These are phyloP conservation scores for Drosophila eugracilis DNA, from an alignment of 1,140 invertebrate species.

Conservation along the genomic window DNA sequence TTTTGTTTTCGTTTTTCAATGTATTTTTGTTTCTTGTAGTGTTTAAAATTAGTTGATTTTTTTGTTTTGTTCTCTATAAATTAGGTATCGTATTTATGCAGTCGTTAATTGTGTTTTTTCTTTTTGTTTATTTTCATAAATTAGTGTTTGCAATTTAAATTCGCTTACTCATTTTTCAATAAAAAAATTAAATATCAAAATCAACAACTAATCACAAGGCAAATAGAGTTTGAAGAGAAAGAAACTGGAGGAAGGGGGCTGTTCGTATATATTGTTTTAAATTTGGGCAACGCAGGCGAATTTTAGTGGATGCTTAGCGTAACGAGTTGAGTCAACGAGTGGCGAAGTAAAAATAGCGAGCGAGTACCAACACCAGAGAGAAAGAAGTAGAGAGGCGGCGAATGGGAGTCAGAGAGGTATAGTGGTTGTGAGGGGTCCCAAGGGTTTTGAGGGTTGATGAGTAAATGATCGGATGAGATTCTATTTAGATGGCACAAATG, in stretches of 20 bases:
- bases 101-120: constrained; percentile 59
- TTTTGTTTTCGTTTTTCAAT: constrained; percentile 40
- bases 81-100: constrained; percentile 62
- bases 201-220: constrained; percentile 82
- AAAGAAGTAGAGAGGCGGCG: constrained; percentile 31
- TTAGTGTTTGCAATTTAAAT: constrained; percentile 72
- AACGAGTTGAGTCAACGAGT: constrained; percentile 57
- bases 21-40: constrained; percentile 31
- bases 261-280: background rate
- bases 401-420: constrained; percentile 17
- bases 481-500: constrained; percentile 61
- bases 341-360: constrained; percentile 54
- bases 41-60: constrained; percentile 54
- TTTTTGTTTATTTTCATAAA: constrained; percentile 57
- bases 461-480: constrained; percentile 54
- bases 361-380: constrained; percentile 45
- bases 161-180: constrained; percentile 51
- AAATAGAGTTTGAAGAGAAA: constrained; percentile 67
- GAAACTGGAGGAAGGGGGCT: constrained; percentile 24
- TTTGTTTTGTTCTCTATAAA: constrained; percentile 49
- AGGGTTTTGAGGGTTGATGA: constrained; percentile 8
- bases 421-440: constrained; percentile 16
- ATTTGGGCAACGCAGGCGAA: constrained; percentile 37
- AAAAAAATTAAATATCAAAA: constrained; percentile 38
- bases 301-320: constrained; percentile 46